Base-by-base conservation (phyloP, 1,140 invertebrate genomes). In the Callitettix versicolor region DNA sequence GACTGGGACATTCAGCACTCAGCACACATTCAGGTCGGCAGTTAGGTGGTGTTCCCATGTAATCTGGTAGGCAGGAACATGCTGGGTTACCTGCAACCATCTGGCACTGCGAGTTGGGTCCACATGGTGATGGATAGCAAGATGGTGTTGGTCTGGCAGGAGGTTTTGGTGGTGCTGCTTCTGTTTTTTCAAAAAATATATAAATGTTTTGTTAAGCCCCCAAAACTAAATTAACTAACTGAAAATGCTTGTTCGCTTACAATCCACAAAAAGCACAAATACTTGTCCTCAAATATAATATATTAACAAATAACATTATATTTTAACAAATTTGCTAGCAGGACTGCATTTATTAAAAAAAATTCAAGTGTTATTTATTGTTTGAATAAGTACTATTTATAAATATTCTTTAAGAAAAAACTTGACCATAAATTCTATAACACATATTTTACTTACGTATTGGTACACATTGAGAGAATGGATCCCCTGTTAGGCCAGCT, bases 401-500 rank as follows among this genome's bases (percentile, higher is more conserved):
- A n/a, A n/a, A n/a, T n/a, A n/a, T n/a, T n/a, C n/a, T n/a, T n/a
- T n/a, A n/a, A n/a, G n/a, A n/a, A n/a, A n/a, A n/a, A n/a, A n/a
- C n/a, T n/a, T n/a, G n/a, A n/a, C n/a, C n/a, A n/a, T n/a, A n/a
- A n/a, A n/a, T n/a, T n/a, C n/a, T n/a, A n/a, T n/a, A n/a, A n/a
- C n/a, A n/a, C 62, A 59, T 30, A 58, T 43, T 55, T 33, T 52
- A 61, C 62, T 66, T 57, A 67, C 65, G 72, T 64, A 70, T 71
- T 57, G 60, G 67, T 61, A 62, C 66, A 60, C 76, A 80, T 65
- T 71, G 70, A 14, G 70, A 70, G 53, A 79, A 78, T 14, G 79
- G 77, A 68, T 80, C 76, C 24, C 79, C 79, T 50, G 75, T 76
- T 49, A 71, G 75, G 17, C 76, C 71, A 18, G 64, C 49, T 20